A percentile compares a stretch with the other conserved stretches of the same genome.
These are phyloP conservation scores for Microtus oregoni DNA, from an alignment of 2,113 vertebrate species.

Conservation along the genomic window DNA sequence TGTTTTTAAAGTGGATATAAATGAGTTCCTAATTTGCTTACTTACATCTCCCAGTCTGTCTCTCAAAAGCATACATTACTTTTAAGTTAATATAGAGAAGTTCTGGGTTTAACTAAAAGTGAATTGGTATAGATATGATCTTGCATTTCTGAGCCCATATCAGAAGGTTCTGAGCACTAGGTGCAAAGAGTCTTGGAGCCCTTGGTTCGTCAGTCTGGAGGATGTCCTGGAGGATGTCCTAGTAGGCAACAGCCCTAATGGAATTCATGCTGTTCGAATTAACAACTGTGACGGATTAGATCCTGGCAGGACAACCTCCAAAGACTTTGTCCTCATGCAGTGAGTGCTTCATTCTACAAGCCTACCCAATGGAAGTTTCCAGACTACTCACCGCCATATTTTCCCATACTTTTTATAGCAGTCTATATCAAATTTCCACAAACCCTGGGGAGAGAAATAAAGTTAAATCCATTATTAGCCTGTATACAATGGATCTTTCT, in stretches of 20 bases:
- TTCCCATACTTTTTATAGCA: constrained; percentile 67
- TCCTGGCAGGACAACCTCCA: background rate
- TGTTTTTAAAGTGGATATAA: background rate
- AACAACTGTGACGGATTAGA: background rate
- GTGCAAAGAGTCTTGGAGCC: background rate
- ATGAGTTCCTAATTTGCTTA: background rate
- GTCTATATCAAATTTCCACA: constrained; percentile 9
- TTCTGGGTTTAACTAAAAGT: background rate
- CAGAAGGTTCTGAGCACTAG: background rate
- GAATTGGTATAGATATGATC: background rate
- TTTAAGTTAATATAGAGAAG: background rate
- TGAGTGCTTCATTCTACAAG: background rate
- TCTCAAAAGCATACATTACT: background rate
- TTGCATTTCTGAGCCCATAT: background rate
- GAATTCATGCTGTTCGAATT: background rate
- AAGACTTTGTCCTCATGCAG: background rate
- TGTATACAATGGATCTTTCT: background rate
- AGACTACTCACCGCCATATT: constrained; percentile 62
- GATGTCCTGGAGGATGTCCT: background rate
- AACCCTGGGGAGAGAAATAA: constrained; percentile 14
- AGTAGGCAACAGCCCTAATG: background rate
- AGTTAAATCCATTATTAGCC: background rate
- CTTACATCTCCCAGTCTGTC: background rate
- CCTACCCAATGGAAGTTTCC: background rate
- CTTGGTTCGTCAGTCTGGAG: background rate